Evolutionary conservation across 2,797 vertebrate genomes (phyloP).

Genomic region (Nyctibius grandis): DNA sequence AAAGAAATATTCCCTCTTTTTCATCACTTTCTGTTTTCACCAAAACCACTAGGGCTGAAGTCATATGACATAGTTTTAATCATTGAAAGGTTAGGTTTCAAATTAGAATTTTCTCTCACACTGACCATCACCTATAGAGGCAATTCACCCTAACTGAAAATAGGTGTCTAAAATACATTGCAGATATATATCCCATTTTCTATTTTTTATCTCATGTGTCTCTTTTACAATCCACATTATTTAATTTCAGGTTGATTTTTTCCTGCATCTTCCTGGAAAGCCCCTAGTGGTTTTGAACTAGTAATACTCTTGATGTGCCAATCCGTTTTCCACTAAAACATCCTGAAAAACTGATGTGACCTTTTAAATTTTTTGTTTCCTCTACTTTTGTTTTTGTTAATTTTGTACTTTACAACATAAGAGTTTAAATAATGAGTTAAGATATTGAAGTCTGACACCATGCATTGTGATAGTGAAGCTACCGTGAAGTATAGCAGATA

Average conservation of each 20-base stretch:
- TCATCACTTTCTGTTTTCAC: not conserved
- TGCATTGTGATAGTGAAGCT: not conserved
- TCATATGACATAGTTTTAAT: not conserved
- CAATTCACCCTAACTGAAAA: not conserved
- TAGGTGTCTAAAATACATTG: not conserved
- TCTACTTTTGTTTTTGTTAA: not conserved
- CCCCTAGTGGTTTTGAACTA: not conserved
- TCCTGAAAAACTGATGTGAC: not conserved
- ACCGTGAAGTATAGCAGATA: not conserved
- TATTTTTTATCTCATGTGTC: accelerated
- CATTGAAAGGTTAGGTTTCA: not conserved
- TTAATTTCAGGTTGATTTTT: not conserved
- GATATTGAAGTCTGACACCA: not conserved
- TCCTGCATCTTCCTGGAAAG: not conserved
- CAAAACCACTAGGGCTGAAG: not conserved
- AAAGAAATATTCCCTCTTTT: not conserved
- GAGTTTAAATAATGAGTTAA: not conserved
- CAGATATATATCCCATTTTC: not conserved
- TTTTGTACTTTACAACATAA: not conserved
- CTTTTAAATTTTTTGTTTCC: not conserved
- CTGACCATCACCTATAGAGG: not conserved
- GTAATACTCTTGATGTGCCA: not conserved
- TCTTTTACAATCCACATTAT: not conserved
- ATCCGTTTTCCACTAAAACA: not conserved
- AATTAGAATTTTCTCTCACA: not conserved